Percentiles rank a stretch among this genome's conserved stretches.
These are phyloP conservation scores for Naja naja DNA, from an alignment of 2,113 vertebrate species.

Conservation along the genomic window DNA sequence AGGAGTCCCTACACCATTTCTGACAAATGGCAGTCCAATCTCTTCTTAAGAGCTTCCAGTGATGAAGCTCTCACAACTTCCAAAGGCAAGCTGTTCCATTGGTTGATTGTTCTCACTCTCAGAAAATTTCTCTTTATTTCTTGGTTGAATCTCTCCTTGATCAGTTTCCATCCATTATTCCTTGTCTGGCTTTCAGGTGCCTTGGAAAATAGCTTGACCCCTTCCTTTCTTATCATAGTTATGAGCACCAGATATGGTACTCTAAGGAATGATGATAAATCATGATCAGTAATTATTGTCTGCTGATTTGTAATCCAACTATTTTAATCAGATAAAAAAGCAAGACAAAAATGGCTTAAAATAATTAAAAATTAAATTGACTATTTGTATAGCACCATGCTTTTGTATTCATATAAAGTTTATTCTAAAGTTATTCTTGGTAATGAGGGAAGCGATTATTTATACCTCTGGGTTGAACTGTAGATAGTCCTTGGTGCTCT, in stretches of 20 bases:
- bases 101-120: too few species aligned
- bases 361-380: constrained; percentile 17
- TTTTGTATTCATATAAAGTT: too few species aligned
- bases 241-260: background rate
- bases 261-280: constrained; percentile 1
- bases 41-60: too few species aligned
- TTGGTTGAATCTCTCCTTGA: too few species aligned
- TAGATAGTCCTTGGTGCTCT: background rate
- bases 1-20: too few species aligned
- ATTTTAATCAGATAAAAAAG: constrained; percentile 19
- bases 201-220: too few species aligned
- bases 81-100: too few species aligned
- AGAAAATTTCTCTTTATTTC: too few species aligned
- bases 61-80: too few species aligned
- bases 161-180: too few species aligned
- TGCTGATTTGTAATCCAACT: background rate
- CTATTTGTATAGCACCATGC: background rate
- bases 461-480: background rate
- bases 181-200: too few species aligned
- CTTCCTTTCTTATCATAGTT: background rate
- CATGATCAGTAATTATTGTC: background rate
- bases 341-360: background rate
- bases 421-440: background rate
- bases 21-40: too few species aligned
- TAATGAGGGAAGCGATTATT: background rate